Evolutionary conservation across 64 coral and sea anemone genomes (phyloP).

Genomic region (Montipora sp.): DNA sequence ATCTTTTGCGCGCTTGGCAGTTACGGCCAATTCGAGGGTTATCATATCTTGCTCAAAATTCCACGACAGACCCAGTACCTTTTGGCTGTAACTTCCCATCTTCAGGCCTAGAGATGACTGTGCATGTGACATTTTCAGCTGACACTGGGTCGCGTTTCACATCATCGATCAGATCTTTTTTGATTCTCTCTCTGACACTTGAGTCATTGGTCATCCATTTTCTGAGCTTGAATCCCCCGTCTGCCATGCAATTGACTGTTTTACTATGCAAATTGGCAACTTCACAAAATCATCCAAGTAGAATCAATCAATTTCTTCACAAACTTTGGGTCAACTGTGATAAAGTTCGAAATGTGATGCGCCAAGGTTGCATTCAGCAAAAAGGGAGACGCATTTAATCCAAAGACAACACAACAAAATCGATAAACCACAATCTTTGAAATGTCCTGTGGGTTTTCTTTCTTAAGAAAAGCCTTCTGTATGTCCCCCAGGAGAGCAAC

Average conservation of each 20-base stretch:
- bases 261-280: conserved; percentile 30
- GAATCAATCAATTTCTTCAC: conserved; percentile 22
- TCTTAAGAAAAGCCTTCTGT: conserved; percentile 41
- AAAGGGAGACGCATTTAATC: conserved; percentile 55
- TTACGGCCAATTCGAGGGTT: conserved; percentile 25
- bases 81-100: not conserved
- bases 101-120: conserved; percentile 12
- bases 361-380: conserved; percentile 56
- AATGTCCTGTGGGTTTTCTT: not conserved
- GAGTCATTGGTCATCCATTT: conserved; percentile 68
- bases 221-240: conserved; percentile 54
- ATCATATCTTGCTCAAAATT: conserved; percentile 36
- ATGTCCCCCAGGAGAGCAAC: conserved; percentile 27
- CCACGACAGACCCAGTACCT: conserved; percentile 66
- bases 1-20: conserved; percentile 28
- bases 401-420: conserved; percentile 66
- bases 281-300: conserved; percentile 69
- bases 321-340: conserved; percentile 30
- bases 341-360: conserved; percentile 41
- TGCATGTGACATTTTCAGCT: conserved; percentile 46
- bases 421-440: conserved; percentile 17
- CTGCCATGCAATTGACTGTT: conserved; percentile 34
- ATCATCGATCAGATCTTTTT: not conserved
- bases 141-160: not conserved
- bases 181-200: not conserved